Conservation (phyloP, 2,113 vertebrate species). For the Illadopsis cleaveri region DNA sequence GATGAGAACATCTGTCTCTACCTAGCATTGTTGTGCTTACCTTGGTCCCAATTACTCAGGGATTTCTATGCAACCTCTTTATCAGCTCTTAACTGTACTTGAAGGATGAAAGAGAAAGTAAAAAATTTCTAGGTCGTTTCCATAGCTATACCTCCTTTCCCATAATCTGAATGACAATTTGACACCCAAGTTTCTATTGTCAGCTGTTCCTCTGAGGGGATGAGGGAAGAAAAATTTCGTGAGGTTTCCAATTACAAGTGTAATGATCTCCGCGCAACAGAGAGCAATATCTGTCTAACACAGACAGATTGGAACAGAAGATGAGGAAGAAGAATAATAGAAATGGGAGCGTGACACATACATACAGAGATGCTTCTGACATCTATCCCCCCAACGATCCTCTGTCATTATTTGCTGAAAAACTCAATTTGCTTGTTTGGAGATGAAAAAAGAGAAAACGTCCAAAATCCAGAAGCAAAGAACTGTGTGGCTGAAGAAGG, state of each 20-base stretch:
- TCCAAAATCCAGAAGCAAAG: background rate
- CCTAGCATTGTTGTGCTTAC: background rate
- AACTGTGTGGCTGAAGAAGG: background rate
- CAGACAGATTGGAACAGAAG: slow-evolving; percentile 57
- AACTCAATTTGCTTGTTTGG: slow-evolving; percentile 47
- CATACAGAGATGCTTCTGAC: slow-evolving; percentile 25
- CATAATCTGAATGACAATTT: slow-evolving; percentile 15
- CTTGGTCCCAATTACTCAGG: background rate
- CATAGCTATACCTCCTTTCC: slow-evolving; percentile 13
- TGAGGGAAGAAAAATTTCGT: slow-evolving; percentile 17
- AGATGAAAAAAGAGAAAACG: background rate
- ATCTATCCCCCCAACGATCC: slow-evolving; percentile 16
- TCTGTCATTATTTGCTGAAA: slow-evolving; percentile 57
- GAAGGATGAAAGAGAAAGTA: background rate
- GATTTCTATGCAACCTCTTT: background rate
- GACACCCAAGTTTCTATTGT: slow-evolving; percentile 47
- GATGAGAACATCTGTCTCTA: background rate
- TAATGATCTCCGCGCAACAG: slow-evolving; percentile 29
- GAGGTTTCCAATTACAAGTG: slow-evolving; percentile 65
- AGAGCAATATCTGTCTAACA: slow-evolving; percentile 53
- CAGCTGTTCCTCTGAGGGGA: background rate
- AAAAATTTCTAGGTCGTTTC: background rate
- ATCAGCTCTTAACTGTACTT: background rate
- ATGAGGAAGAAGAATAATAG: slow-evolving; percentile 38
- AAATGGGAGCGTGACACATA: background rate